Conservation (phyloP, 2,113 vertebrate genomes). For the Aythya baeri region DNA sequence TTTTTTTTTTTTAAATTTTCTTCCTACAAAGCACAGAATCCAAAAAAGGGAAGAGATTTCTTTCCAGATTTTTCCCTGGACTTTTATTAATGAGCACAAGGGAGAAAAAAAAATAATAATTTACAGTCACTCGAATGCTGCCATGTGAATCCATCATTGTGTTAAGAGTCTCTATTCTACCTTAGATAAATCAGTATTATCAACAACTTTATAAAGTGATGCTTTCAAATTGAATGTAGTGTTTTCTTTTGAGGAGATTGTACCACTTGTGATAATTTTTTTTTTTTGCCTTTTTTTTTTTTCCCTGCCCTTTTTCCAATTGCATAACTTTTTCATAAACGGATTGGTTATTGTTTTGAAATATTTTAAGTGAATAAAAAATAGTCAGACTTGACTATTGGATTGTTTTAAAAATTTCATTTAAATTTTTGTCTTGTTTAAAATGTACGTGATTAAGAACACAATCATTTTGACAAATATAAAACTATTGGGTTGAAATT, state of each 20-base stretch:
- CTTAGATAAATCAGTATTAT: background rate
- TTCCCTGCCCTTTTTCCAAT: background rate
- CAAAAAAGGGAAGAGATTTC: slow-evolving; percentile 20
- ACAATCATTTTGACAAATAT: background rate
- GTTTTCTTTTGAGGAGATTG: background rate
- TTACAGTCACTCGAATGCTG: background rate
- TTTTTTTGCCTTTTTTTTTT: background rate
- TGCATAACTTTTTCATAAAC: background rate
- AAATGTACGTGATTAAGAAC: background rate
- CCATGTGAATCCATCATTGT: background rate
- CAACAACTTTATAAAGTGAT: background rate
- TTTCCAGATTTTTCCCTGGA: background rate
- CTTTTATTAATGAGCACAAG: background rate
- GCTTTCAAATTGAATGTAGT: background rate
- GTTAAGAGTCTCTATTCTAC: background rate
- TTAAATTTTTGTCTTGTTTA: background rate
- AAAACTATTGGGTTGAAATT: background rate
- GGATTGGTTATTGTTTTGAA: background rate
- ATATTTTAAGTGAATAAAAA: background rate
- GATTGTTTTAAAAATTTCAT: background rate
- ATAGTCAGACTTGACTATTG: background rate
- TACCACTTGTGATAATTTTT: background rate
- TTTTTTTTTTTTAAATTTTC: slow-evolving; percentile 47
- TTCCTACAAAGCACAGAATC: slow-evolving; percentile 27
- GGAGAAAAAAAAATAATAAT: slow-evolving; percentile 35